Conservation (phyloP, 2,888 invertebrate species). For the Anorthoa munda region DNA sequence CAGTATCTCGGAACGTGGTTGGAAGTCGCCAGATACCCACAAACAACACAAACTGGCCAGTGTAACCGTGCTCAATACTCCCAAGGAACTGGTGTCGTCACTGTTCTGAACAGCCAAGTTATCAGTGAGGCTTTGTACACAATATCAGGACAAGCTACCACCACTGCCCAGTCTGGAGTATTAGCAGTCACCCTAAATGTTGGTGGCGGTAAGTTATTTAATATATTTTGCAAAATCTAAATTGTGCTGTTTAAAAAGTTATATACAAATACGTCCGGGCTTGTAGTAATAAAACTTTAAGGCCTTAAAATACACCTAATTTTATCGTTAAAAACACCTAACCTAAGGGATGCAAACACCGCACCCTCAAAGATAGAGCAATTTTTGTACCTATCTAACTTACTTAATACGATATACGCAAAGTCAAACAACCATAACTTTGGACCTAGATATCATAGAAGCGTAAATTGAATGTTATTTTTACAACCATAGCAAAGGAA, state of each 20-base stretch:
- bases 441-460: too few relatives aligned
- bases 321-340: too few relatives aligned
- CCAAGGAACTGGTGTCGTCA: slow-evolving; percentile 57
- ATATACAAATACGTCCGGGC: too few relatives aligned
- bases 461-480: too few relatives aligned
- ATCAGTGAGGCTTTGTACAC: slow-evolving; percentile 83
- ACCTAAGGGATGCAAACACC: too few relatives aligned
- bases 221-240: not conserved
- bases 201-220: slow-evolving; percentile 82
- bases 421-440: too few relatives aligned
- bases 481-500: too few relatives aligned
- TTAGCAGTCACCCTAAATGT: slow-evolving; percentile 90
- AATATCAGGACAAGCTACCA: slow-evolving; percentile 88
- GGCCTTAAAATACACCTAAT: too few relatives aligned
- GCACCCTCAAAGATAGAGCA: too few relatives aligned
- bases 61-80: slow-evolving; percentile 91
- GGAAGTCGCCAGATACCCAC: slow-evolving; percentile 92
- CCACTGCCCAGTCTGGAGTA: slow-evolving; percentile 87
- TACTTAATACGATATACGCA: too few relatives aligned
- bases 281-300: too few relatives aligned
- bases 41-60: slow-evolving; percentile 90
- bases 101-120: slow-evolving; percentile 77
- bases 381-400: too few relatives aligned
- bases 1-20: slow-evolving; percentile 90
- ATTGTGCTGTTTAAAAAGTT: not conserved